These are phyloP conservation scores for Mobula birostris DNA, from an alignment of 2,113 vertebrate genomes.

Conservation along the genomic window DNA sequence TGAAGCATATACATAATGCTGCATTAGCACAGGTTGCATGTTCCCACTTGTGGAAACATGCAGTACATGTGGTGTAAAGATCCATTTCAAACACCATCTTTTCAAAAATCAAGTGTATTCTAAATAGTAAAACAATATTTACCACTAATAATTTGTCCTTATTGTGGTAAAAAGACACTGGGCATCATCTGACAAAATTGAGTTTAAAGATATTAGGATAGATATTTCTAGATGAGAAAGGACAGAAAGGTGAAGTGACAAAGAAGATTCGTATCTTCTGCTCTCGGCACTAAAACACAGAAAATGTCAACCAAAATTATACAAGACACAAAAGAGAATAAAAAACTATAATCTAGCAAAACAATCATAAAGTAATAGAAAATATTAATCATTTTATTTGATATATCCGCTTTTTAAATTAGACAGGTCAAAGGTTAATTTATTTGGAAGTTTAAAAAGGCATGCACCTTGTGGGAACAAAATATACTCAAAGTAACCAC, in stretches of 20 bases:
- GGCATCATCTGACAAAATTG: neutral
- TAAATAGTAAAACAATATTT: neutral
- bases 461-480: neutral
- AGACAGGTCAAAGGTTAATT: neutral
- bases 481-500: neutral
- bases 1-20: neutral
- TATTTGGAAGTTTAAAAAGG: neutral
- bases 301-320: too few species aligned
- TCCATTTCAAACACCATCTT: neutral
- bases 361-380: neutral
- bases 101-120: neutral
- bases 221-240: neutral
- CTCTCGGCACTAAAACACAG: neutral
- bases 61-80: too few species aligned
- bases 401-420: neutral
- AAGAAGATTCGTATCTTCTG: neutral
- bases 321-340: neutral
- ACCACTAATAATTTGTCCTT: neutral
- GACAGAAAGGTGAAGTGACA: neutral
- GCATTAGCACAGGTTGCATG: neutral
- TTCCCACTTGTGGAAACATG: too few species aligned
- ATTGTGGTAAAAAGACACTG: neutral
- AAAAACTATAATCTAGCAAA: neutral
- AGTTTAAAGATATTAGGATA: neutral
- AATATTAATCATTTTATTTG: neutral